A percentile compares a stretch with the other conserved stretches of the same genome.
Conservation (phyloP, 2,113 vertebrate genomes). For the Poeciliopsis turrubarensis region DNA sequence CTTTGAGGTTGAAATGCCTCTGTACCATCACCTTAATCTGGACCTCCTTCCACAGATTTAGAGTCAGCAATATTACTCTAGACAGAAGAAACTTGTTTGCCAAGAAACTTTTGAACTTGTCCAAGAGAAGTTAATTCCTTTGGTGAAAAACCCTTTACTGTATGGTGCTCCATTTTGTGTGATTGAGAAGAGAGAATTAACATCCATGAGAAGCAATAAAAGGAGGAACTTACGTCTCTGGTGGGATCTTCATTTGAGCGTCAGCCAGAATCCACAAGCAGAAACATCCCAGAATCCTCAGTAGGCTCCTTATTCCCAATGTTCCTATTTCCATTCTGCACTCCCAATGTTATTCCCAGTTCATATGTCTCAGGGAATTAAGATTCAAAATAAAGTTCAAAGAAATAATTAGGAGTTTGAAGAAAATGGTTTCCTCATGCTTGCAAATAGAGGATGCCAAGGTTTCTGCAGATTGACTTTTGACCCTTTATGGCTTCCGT, state of each 20-base stretch:
- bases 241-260: conserved; percentile 88
- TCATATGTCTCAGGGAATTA: background rate
- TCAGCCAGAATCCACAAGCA: conserved; percentile 68
- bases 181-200: background rate
- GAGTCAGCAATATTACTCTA: background rate
- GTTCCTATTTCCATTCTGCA: conserved; percentile 54
- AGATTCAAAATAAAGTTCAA: conserved; percentile 3
- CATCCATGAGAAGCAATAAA: background rate
- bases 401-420: conserved; percentile 29
- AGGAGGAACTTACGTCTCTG: conserved; percentile 87
- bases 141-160: background rate
- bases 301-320: conserved; percentile 39
- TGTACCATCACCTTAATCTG: background rate
- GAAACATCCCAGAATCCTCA: conserved; percentile 74
- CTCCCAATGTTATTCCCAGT: background rate
- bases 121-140: no score
- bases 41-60: background rate
- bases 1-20: background rate
- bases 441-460: conserved; percentile 7
- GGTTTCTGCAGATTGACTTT: background rate
- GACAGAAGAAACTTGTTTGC: background rate
- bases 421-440: conserved; percentile 55
- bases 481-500: conserved; percentile 5
- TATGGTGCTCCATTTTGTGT: background rate
- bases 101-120: background rate